Conservation (phyloP, 2,888 invertebrate species). For the Epinotia demarniana region DNA sequence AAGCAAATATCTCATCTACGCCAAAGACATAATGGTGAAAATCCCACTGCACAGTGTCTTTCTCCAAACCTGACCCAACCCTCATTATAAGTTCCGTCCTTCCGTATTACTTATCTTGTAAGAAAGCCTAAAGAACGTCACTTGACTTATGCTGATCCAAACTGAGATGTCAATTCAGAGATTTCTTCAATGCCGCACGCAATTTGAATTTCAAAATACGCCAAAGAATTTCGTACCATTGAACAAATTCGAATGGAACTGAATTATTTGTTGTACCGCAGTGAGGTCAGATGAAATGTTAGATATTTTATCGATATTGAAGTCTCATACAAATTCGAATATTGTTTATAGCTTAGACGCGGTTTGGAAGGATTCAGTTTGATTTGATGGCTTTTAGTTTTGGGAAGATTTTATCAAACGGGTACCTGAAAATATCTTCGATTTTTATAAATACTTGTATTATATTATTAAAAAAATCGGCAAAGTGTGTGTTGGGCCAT, state of each 20-base stretch:
- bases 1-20: conserved; percentile 2
- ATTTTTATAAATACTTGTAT: too few species aligned
- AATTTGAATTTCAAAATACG: conserved; percentile 39
- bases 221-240: conserved; percentile 33
- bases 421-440: too few species aligned
- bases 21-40: conserved; percentile 2
- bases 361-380: background rate
- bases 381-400: background rate
- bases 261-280: conserved; percentile 22
- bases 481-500: too few species aligned
- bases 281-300: conserved; percentile 18
- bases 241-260: conserved; percentile 29
- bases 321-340: conserved; percentile 1
- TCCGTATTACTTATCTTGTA: conserved; percentile 26
- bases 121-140: conserved; percentile 31
- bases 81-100: conserved; percentile 38
- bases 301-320: conserved; percentile 28
- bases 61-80: background rate
- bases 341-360: background rate
- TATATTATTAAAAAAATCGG: too few species aligned
- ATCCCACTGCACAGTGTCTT: background rate
- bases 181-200: conserved; percentile 22
- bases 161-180: conserved; percentile 37
- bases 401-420: background rate
- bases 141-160: conserved; percentile 38